Conservation (phyloP, 2,888 invertebrate genomes). For the Lepas anatifera region DNA sequence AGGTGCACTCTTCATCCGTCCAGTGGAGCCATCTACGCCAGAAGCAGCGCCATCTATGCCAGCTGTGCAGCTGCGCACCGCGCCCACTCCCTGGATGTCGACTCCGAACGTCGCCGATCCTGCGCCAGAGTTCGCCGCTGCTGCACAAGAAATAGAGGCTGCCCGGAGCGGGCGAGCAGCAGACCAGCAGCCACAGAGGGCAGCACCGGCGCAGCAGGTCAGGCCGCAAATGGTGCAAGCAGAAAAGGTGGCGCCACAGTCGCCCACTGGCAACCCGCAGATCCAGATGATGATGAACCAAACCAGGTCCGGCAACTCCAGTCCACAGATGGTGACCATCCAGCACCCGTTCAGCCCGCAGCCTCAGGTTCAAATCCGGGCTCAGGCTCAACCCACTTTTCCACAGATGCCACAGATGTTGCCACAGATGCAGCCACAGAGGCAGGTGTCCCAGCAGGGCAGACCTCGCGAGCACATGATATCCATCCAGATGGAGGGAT, state of each 20-base stretch:
- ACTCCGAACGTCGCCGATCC: neutral
- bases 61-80: neutral
- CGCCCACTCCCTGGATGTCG: neutral
- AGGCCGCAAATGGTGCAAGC: neutral
- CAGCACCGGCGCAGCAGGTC: neutral
- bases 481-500: neutral
- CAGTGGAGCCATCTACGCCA: neutral
- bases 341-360: no score
- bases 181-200: neutral
- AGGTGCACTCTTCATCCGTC: neutral
- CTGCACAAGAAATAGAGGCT: neutral
- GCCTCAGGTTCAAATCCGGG: no score
- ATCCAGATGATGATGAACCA: no score
- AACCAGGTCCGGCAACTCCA: no score
- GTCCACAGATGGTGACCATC: no score
- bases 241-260: no score
- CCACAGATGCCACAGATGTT: neutral
- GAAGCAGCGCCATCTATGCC: neutral
- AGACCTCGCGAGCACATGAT: neutral
- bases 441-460: neutral
- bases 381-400: no score
- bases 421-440: neutral
- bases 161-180: neutral
- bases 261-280: no score
- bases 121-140: neutral